phyloP scores from a whole-genome alignment of 2,888 invertebrate species.

The Andrena chrysosceles region DNA sequence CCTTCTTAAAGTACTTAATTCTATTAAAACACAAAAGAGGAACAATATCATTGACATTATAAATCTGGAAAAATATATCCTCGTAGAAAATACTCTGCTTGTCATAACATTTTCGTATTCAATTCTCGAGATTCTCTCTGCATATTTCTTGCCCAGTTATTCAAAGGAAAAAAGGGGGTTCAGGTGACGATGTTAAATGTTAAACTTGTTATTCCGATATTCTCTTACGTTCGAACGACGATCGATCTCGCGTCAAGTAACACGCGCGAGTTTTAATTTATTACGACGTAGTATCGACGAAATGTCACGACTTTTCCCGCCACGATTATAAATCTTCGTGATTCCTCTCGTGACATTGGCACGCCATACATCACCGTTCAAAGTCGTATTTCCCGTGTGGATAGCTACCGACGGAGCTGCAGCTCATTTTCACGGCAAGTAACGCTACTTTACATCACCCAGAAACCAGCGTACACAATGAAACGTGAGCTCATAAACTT shows the following conservation, averaged over 20 bases:
- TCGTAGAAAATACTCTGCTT: not conserved
- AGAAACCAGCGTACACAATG: not conserved
- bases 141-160: not conserved
- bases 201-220: not conserved
- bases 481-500: conserved; percentile 7
- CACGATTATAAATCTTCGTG: conserved; percentile 29
- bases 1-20: no score
- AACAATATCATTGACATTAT: no score
- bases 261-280: conserved; percentile 19
- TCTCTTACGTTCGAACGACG: not conserved
- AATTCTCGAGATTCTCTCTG: not conserved
- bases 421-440: not conserved
- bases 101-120: not conserved
- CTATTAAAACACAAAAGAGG: no score
- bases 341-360: conserved; percentile 12
- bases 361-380: conserved; percentile 25
- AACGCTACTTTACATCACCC: not conserved
- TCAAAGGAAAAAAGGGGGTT: not conserved
- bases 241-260: conserved; percentile 5
- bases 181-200: not conserved
- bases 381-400: conserved; percentile 1
- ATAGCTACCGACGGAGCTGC: not conserved
- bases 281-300: conserved; percentile 23
- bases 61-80: not conserved
- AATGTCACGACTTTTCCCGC: conserved; percentile 9